A percentile compares a stretch with the other conserved stretches of the same genome.
These are phyloP conservation scores for Oceanodroma tethys DNA, from an alignment of 2,113 vertebrate genomes.

Conservation along the genomic window DNA sequence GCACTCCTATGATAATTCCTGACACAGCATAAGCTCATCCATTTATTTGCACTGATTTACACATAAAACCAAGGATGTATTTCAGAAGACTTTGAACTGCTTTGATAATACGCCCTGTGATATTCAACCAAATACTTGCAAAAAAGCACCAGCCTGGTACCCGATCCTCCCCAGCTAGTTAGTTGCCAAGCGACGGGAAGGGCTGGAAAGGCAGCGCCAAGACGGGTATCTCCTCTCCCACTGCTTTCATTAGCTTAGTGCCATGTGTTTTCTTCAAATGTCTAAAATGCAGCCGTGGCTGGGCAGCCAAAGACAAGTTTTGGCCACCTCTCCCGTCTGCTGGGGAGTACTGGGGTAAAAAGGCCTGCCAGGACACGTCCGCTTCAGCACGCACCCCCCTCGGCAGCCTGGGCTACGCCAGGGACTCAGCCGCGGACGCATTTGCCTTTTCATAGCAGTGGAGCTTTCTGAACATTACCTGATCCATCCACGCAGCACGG, in stretches of 20 bases:
- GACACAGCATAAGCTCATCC: background rate
- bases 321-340: background rate
- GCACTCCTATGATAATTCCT: background rate
- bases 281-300: background rate
- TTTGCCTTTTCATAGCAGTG: background rate
- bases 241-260: background rate
- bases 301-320: background rate
- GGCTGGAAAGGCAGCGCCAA: background rate
- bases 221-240: background rate
- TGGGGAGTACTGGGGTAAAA: background rate
- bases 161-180: background rate
- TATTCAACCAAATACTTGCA: background rate
- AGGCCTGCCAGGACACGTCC: background rate
- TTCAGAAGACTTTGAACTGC: background rate
- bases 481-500: background rate
- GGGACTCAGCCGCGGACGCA: background rate
- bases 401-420: fast-evolving
- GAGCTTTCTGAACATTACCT: background rate
- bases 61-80: background rate
- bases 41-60: background rate
- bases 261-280: background rate
- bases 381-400: background rate
- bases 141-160: background rate
- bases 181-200: background rate
- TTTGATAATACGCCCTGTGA: background rate